Conservation (phyloP, 1,140 invertebrate species). For the Drosophila sturtevanti region DNA sequence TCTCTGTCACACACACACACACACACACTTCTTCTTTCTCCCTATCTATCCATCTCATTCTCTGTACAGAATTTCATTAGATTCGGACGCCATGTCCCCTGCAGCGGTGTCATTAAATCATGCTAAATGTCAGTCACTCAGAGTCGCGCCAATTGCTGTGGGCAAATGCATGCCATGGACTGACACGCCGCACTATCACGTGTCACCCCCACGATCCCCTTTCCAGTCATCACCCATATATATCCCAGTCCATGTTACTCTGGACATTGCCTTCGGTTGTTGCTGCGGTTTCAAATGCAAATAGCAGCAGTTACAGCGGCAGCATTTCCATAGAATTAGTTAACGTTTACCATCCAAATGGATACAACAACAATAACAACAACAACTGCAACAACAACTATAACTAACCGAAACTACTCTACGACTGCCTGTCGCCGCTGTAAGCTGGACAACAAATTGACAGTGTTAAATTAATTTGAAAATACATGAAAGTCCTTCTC, state of each 20-base stretch:
- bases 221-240: not conserved
- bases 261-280: slow-evolving; percentile 10
- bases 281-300: slow-evolving; percentile 69
- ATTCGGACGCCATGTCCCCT: slow-evolving; percentile 46
- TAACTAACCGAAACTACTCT: slow-evolving; percentile 2
- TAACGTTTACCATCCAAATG: slow-evolving; percentile 75
- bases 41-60: not conserved
- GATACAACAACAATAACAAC: slow-evolving; percentile 33
- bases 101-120: slow-evolving; percentile 75
- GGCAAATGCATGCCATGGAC: slow-evolving; percentile 34
- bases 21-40: not conserved
- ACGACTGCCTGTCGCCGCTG: slow-evolving; percentile 32
- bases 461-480: slow-evolving; percentile 82
- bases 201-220: not conserved
- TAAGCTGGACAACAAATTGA: slow-evolving; percentile 76
- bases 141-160: slow-evolving; percentile 46
- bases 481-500: slow-evolving; percentile 63
- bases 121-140: slow-evolving; percentile 77
- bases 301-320: slow-evolving; percentile 46
- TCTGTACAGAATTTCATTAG: slow-evolving; percentile 44
- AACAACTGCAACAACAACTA: slow-evolving; percentile 21
- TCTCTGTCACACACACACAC: too few species aligned
- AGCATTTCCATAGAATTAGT: slow-evolving; percentile 78
- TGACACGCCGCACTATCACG: slow-evolving; percentile 33
- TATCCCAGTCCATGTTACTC: too few species aligned